phyloP scores from a whole-genome alignment of 2,113 vertebrate species.

The Aldabrachelys gigantea region DNA sequence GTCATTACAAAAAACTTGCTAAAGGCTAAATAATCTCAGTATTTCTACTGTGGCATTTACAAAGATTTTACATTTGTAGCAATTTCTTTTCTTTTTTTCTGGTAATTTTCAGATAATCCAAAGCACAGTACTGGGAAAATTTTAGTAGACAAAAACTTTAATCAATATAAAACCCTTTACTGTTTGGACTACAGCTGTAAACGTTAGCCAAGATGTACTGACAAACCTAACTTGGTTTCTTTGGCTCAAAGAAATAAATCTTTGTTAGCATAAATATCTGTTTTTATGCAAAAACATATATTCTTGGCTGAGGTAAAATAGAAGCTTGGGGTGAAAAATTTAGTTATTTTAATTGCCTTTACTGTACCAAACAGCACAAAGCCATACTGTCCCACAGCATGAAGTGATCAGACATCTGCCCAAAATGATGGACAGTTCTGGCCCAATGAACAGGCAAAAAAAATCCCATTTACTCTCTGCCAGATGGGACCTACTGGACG shows the following conservation, averaged over 20 bases:
- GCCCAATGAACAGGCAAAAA: conserved; percentile 81
- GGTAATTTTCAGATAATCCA: conserved; percentile 10
- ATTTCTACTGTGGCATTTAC: background rate
- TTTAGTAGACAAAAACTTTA: background rate
- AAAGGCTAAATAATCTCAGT: conserved; percentile 13
- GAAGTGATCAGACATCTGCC: conserved; percentile 85
- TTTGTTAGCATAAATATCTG: background rate
- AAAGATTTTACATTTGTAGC: background rate
- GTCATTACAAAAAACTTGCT: conserved; percentile 64
- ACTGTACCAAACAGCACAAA: conserved; percentile 76
- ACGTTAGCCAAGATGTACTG: background rate
- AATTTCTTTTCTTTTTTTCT: background rate
- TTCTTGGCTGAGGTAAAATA: conserved; percentile 52
- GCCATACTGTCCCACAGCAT: conserved; percentile 86
- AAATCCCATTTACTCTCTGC: conserved; percentile 89
- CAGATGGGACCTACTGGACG: conserved; percentile 93
- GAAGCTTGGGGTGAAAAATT: conserved; percentile 69
- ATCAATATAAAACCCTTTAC: background rate
- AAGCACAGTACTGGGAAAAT: conserved; percentile 14
- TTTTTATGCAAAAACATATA: conserved; percentile 3
- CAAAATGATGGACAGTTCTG: conserved; percentile 87
- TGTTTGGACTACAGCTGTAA: background rate
- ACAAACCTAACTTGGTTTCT: background rate
- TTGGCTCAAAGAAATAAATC: background rate
- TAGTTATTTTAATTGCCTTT: conserved; percentile 70